Evolutionary conservation across 2,113 vertebrate genomes (phyloP).

Genomic region (Aramus guarauna): DNA sequence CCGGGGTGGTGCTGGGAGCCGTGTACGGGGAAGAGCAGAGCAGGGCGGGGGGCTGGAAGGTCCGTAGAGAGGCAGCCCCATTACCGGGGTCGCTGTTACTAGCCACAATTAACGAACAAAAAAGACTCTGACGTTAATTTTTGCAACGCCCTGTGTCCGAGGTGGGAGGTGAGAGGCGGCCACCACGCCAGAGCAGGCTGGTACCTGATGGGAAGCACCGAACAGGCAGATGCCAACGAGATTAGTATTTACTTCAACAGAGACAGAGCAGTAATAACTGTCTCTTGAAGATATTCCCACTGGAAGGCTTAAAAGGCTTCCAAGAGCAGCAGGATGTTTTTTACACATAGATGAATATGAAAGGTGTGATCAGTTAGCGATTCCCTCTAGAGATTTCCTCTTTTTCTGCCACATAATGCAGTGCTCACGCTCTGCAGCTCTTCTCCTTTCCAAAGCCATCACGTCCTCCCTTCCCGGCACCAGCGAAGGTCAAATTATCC

Average conservation of each 20-base stretch:
- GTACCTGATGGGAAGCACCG: background rate
- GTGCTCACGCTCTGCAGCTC: background rate
- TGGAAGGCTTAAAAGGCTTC: conserved; percentile 36
- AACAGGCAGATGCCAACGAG: background rate
- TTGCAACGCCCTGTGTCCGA: background rate
- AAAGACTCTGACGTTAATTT: background rate
- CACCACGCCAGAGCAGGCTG: background rate
- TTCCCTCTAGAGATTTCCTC: background rate
- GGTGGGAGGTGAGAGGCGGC: background rate
- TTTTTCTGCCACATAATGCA: background rate
- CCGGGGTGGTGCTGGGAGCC: background rate
- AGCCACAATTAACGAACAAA: background rate
- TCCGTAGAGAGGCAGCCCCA: background rate
- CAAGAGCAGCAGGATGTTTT: conserved; percentile 24
- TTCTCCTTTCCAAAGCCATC: background rate
- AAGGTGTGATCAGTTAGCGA: background rate
- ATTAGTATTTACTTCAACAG: background rate
- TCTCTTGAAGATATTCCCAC: conserved; percentile 22
- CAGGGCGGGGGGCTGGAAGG: fast-evolving
- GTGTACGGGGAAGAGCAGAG: background rate
- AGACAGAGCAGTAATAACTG: background rate
- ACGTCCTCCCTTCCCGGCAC: background rate
- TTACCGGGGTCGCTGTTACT: background rate
- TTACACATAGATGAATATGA: conserved; percentile 16
- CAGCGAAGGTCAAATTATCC: background rate